Conservation (phyloP, 2,113 vertebrate genomes). For the Peromyscus maniculatus region DNA sequence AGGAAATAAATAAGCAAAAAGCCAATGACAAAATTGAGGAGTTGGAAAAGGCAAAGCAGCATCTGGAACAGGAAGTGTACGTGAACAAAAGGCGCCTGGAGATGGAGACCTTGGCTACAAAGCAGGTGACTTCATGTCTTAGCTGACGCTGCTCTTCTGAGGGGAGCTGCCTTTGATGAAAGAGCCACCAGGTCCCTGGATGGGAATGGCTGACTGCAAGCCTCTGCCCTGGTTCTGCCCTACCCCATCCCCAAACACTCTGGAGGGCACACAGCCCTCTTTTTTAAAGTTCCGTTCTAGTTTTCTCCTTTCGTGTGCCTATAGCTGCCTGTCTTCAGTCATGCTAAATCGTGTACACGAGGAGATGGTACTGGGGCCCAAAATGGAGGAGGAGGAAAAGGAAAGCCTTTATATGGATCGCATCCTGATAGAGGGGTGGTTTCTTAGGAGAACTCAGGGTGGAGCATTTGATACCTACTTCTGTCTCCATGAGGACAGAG, state of each 20-base stretch:
- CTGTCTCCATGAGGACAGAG: background rate
- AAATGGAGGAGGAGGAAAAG: background rate
- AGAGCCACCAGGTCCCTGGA: background rate
- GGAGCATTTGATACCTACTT: background rate
- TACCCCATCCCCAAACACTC: background rate
- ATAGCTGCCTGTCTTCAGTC: background rate
- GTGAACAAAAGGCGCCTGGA: conserved; percentile 92
- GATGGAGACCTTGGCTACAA: conserved; percentile 93
- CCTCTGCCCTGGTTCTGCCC: background rate
- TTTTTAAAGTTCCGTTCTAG: background rate
- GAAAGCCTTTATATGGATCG: background rate
- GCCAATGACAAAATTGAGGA: conserved; percentile 92
- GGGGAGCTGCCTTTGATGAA: background rate
- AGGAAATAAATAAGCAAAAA: conserved; percentile 90
- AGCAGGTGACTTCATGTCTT: conserved; percentile 85
- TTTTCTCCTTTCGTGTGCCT: background rate
- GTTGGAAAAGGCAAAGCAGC: conserved; percentile 91
- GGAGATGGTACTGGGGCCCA: too few species aligned
- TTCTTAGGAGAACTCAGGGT: background rate
- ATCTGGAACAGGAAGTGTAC: conserved; percentile 92
- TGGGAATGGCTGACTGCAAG: background rate
- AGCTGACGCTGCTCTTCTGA: background rate
- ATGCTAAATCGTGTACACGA: background rate
- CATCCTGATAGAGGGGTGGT: background rate
- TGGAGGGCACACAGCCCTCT: background rate